Evolutionary conservation across 2,113 vertebrate genomes (phyloP).

Genomic region (Stegostoma tigrinum): DNA sequence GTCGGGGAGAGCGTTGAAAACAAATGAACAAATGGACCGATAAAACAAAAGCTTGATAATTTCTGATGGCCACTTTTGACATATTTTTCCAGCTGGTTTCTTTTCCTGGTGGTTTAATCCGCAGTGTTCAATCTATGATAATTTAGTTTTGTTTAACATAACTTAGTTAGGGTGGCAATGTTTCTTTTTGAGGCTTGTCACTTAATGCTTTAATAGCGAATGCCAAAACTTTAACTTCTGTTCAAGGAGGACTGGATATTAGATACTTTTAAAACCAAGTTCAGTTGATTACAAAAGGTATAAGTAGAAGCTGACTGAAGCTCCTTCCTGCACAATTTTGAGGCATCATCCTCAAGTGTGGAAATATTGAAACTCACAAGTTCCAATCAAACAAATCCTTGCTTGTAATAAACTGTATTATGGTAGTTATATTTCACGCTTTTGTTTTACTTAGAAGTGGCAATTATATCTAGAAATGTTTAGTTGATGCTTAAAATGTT

Average conservation of each 20-base stretch:
- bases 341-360: neutral
- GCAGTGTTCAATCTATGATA: neutral
- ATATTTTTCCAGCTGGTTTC: neutral
- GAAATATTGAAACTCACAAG: conserved; percentile 5
- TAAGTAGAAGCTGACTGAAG: no score
- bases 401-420: neutral
- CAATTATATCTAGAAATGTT: neutral
- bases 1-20: neutral
- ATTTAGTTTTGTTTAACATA: neutral
- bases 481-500: neutral
- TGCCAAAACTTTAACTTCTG: neutral
- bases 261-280: neutral
- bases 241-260: neutral
- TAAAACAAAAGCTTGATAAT: neutral
- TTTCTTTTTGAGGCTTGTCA: no score
- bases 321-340: neutral
- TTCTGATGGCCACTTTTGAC: neutral
- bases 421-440: neutral
- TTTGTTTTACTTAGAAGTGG: neutral
- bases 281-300: neutral
- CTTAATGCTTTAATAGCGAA: neutral
- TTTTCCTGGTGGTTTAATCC: neutral
- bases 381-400: neutral
- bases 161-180: neutral
- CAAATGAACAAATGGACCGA: neutral